Evolutionary conservation across 2,113 vertebrate genomes (phyloP), one percentile per base, ranked within the genome.

Genomic region (Sinosuthora webbiana): DNA sequence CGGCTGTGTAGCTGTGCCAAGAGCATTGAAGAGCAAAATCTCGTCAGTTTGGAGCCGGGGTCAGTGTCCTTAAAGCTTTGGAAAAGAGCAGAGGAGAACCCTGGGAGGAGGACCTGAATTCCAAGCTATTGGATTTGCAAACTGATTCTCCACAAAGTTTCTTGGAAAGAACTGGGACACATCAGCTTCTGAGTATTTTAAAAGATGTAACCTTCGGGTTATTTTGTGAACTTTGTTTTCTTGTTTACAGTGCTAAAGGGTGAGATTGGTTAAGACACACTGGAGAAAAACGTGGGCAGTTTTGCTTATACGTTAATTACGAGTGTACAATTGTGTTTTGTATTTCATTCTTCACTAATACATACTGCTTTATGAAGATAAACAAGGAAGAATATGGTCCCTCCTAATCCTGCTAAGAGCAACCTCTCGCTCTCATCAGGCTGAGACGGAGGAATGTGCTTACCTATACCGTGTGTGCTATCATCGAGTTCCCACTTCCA

Each of bases 51-150:
- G 80, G 70, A 95, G 75, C 62, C 50, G 59, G 83, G 95, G 86
- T 94, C 89, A 90, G 71, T 79, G 78, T 96, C 94, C 94, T 94
- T 71, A 94, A 92, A 89, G 62, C 62, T 83, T 42, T 79, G 91
- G 86, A 94, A 89, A 85, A 73, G 30, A 85, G n/a, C 50, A 86
- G 71, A 92, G 39, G 68, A 90, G 83, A 89, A 84, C 37, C 69
- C 12, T 21, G 49, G 76, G 82, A 96, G 71, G 83, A 87, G 24
- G 73, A 92, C 53, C 65, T 84, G 49, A 39, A 88, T 90, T 90
- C 87, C 86, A 87, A 68, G 28, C 65, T 44, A 28, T 19, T 62
- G 45, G 67, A 84, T 90, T 67, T 95, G 50, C 67, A 60, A 91
- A 89, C 57, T 19, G 73, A 92, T 92, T 89, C 44, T 84, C 55